Base-by-base conservation (phyloP, 2,797 vertebrate species). In the Pempheris klunzingeri region DNA sequence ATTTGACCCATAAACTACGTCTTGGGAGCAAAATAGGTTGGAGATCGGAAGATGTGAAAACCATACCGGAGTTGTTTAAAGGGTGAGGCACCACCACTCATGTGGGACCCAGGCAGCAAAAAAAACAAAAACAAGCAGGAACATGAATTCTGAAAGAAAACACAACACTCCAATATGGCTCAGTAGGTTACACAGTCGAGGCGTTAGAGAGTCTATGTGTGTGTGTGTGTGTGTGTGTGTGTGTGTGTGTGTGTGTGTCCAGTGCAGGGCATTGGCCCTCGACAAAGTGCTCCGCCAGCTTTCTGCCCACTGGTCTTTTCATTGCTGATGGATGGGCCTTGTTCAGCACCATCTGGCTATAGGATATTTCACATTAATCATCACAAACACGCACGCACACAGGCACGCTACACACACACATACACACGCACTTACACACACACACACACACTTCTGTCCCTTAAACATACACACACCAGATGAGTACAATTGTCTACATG, bases 361-460 rank as follows among this genome's bases (percentile, higher is more conserved):
- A 85, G 87, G 91, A 92, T 92, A 90, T 91, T 90, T 91, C 92
- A 80, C 92, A 94, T 94, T 92, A 92, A 94, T 93, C 93, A 94
- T 92, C 72, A 83, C 84, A 92, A 68, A 88, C 80, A 85, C 78
- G 72, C 65, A 62, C 69, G 38, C 39, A 58, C 57, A 20, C 36
- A n/a, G n/a, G n/a, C n/a, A n/a, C n/a, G n/a, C n/a, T n/a, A n/a
- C n/a, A n/a, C n/a, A n/a, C n/a, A 49, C 64, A 71, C 78, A 66
- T 57, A 59, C 76, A 3, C 63, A 47, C 69, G 49, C 55, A 74
- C 64, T 66, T 67, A 57, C 62, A 69, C 47, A 18, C 73, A 55
- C 54, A 39, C 18, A 49, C 36, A 71, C 44, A 63, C 64, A 73
- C 53, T 18, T 54, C 14, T 53, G 43, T 75, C 77, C 74, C 65